Conservation (phyloP, 2,113 vertebrate genomes). For the Drymodes brunneopygia region DNA sequence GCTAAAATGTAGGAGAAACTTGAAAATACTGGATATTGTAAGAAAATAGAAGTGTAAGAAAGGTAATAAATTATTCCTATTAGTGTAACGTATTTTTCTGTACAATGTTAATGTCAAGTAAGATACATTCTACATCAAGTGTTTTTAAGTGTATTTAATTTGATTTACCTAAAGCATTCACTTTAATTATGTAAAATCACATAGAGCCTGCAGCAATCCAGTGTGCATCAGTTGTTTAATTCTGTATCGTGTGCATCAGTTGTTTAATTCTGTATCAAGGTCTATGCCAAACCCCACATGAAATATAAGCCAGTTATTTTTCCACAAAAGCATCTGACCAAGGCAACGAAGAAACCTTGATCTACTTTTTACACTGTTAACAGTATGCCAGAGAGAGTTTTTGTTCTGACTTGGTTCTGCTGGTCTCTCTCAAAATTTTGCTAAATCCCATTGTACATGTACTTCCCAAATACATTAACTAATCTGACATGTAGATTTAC, state of each 20-base stretch:
- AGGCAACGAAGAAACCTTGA: not conserved
- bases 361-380: not conserved
- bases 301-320: not conserved
- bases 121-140: not conserved
- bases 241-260: not conserved
- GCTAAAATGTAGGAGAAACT: not conserved
- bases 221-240: not conserved
- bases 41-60: not conserved
- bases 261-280: not conserved
- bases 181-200: not conserved
- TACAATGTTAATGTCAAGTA: not conserved
- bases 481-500: not conserved
- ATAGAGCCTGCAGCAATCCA: not conserved
- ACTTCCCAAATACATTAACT: not conserved
- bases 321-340: not conserved
- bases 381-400: not conserved
- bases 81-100: not conserved
- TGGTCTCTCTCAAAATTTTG: not conserved
- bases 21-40: not conserved
- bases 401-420: not conserved
- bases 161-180: not conserved
- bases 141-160: not conserved
- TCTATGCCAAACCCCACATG: not conserved
- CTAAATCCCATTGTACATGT: not conserved
- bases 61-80: not conserved